These are phyloP conservation scores for Nomia melanderi DNA, from an alignment of 1,140 invertebrate genomes.

Conservation along the genomic window DNA sequence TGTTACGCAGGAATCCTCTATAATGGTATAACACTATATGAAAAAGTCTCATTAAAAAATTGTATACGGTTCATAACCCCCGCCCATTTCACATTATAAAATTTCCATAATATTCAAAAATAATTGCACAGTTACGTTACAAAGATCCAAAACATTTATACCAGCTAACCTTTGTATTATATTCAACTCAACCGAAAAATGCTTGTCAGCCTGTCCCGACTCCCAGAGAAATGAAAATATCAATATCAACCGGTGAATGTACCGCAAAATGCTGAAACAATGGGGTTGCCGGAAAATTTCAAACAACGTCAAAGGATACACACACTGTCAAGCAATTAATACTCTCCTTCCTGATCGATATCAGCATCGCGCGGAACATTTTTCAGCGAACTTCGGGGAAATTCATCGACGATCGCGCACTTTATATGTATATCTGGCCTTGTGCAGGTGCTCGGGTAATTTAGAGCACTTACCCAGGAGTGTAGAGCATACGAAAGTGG, in stretches of 20 bases:
- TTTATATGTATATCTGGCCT: constrained; percentile 49
- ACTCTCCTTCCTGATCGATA: neutral
- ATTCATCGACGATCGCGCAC: constrained; percentile 60
- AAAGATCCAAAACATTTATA: neutral
- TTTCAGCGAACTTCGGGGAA: constrained; percentile 21
- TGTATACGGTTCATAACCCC: too few relatives aligned
- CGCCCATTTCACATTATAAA: too few relatives aligned
- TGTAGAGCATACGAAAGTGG: constrained; percentile 67
- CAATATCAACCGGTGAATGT: neutral
- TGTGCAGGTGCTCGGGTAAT: constrained; percentile 68
- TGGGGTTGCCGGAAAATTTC: neutral
- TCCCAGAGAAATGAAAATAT: neutral
- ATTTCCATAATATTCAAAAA: neutral
- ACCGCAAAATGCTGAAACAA: neutral
- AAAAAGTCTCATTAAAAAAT: too few relatives aligned
- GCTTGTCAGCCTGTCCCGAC: neutral
- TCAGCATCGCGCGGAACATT: constrained; percentile 1
- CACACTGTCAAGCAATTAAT: neutral
- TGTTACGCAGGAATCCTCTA: too few relatives aligned
- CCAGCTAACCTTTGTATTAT: neutral
- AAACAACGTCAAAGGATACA: neutral
- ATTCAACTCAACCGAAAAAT: neutral
- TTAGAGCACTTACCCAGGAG: constrained; percentile 67
- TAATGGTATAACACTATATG: too few relatives aligned
- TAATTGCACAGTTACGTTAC: neutral